Percentiles rank a stretch among this genome's conserved stretches.
Evolutionary conservation across 1,140 invertebrate species (phyloP).

Genomic region (Subanguina moxae): DNA sequence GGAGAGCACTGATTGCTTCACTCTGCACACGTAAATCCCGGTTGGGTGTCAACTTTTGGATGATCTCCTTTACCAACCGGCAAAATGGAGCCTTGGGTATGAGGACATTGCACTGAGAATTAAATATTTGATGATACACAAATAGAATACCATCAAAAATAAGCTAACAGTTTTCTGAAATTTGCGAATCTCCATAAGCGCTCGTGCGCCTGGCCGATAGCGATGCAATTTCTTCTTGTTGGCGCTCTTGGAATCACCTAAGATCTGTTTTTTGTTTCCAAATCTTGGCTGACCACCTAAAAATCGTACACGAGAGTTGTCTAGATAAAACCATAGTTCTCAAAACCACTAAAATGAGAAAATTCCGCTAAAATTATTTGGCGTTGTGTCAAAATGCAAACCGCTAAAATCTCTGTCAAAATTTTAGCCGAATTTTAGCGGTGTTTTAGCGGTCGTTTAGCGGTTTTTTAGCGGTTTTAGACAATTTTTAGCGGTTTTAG

Average conservation of each 20-base stretch:
- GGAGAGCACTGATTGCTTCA: constrained; percentile 33
- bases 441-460: too few species aligned
- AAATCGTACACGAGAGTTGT: too few species aligned
- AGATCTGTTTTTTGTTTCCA: neutral
- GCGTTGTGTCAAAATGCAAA: too few species aligned
- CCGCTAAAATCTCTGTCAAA: too few species aligned
- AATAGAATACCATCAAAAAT: too few species aligned
- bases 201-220: constrained; percentile 29
- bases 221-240: constrained; percentile 67
- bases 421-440: too few species aligned
- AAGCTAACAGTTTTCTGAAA: constrained; percentile 28
- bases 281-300: constrained; percentile 6
- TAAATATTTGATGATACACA: neutral
- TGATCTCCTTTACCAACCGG: constrained; percentile 22
- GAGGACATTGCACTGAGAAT: constrained; percentile 10
- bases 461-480: too few species aligned
- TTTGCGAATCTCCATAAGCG: constrained; percentile 32
- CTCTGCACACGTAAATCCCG: constrained; percentile 10
- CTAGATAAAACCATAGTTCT: too few species aligned
- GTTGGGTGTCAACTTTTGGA: constrained; percentile 3
- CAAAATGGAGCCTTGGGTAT: constrained; percentile 18
- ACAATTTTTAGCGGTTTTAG: too few species aligned
- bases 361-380: too few species aligned
- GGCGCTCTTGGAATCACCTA: neutral
- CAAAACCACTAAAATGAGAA: too few species aligned